Percentiles rank a stretch among this genome's conserved stretches.
Conservation (phyloP, 2,113 vertebrate species). For the Cochlearius cochlearius region DNA sequence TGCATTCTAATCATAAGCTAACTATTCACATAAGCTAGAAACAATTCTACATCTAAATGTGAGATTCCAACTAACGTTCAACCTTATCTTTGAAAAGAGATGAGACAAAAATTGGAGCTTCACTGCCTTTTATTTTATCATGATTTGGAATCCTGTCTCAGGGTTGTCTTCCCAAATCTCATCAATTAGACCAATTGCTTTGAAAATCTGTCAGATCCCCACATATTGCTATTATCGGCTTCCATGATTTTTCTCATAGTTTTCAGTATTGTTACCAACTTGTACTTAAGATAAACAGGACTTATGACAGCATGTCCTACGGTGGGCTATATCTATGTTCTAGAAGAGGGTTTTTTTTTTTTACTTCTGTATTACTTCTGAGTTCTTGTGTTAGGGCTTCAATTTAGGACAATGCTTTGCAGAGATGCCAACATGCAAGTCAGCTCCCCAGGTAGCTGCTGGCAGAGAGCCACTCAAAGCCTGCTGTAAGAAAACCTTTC, state of each 20-base stretch:
- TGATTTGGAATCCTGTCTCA: not conserved
- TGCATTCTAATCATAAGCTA: not conserved
- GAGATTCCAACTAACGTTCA: not conserved
- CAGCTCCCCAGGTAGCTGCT: rapidly evolving
- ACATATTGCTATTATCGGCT: not conserved
- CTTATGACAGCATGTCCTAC: not conserved
- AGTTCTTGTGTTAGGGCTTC: not conserved
- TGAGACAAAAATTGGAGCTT: not conserved
- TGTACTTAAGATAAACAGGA: not conserved
- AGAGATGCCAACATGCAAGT: not conserved
- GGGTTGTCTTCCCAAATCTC: not conserved
- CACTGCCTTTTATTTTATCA: not conserved
- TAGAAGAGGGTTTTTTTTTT: not conserved
- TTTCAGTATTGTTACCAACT: not conserved
- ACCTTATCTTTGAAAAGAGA: not conserved
- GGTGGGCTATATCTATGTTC: not conserved
- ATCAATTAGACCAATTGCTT: not conserved
- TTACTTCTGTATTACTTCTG: not conserved
- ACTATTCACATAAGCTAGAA: not conserved
- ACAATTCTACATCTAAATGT: not conserved
- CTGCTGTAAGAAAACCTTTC: not conserved
- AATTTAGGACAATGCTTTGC: not conserved
- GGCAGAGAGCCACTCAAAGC: not conserved
- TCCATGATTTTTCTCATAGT: not conserved
- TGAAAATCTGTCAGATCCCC: not conserved